These are phyloP conservation scores for Dysidea cf. avara DNA, from an alignment of 37 sponge, comb jelly and placozoan genomes.

Conservation along the genomic window DNA sequence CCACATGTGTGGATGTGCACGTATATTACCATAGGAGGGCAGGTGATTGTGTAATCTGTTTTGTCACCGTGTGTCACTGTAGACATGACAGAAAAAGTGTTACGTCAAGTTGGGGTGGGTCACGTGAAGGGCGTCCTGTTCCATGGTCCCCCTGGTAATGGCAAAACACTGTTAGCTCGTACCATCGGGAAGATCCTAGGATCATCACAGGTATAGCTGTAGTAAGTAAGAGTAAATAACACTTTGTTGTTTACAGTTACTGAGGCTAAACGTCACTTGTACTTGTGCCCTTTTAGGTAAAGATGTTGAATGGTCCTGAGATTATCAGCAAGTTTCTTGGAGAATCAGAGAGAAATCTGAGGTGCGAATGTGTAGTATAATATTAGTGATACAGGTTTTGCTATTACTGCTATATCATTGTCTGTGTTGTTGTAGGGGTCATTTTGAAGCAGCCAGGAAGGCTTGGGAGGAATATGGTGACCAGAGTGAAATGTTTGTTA, in stretches of 20 bases:
- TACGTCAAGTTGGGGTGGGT: too few species aligned
- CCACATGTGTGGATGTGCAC: too few species aligned
- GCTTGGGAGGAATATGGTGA: conserved; percentile 71
- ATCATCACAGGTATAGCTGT: conserved; percentile 44
- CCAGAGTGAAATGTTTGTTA: conserved; percentile 86
- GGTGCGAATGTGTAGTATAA: conserved; percentile 18
- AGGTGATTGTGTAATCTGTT: too few species aligned
- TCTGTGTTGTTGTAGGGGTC: conserved; percentile 17
- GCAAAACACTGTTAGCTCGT: conserved; percentile 96
- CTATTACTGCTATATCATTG: neutral
- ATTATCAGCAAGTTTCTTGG: conserved; percentile 87
- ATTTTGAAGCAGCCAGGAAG: conserved; percentile 61
- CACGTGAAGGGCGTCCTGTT: conserved; percentile 90
- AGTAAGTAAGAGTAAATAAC: neutral
- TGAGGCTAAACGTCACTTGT: neutral
- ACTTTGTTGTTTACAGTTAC: neutral
- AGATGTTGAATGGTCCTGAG: conserved; percentile 73
- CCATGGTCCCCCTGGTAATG: conserved; percentile 98
- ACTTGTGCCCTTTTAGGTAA: conserved; percentile 31
- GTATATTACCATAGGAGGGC: too few species aligned
- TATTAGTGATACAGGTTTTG: neutral
- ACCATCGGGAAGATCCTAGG: conserved; percentile 74
- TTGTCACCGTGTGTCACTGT: too few species aligned
- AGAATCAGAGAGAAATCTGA: conserved; percentile 86
- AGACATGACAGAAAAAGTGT: too few species aligned